Base-by-base conservation (phyloP, 2,888 invertebrate genomes). In the Caenorhabditis drosophilae region DNA sequence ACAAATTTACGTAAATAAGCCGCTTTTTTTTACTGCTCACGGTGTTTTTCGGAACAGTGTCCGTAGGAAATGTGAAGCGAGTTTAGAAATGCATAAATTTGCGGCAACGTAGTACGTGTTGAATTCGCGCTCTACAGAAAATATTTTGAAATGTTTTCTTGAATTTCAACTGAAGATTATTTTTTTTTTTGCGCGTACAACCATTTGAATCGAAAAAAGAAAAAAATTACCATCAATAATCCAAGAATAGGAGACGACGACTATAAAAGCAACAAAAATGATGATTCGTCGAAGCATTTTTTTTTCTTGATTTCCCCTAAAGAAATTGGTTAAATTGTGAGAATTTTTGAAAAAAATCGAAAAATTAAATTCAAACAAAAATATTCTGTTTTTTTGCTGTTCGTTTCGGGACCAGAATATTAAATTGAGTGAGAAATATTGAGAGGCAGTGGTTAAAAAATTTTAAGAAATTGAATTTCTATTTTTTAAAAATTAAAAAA, bases 191-290 rank as follows among this genome's bases (percentile, higher is more conserved):
- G n/a, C 16, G 12, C 36, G 12, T 40, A 31, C 12, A 6, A 31
- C 12, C 12, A 31, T 31, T 9, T 31, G 12, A 31, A 9, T 31
- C 7, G 31, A 9, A 9, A 6, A 6, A 9, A 31, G 31, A 9
- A 9, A 31, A 31, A 9, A 42, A 57, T 57, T 7, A 64, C 63
- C 63, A 36, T 64, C 58, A 15, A 64, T 55, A n/a, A 58, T 58
- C 63, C 63, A 64, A 11, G 58, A 50, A 31, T 52, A 22, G 6
- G 50, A 34, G 38, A 57, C 23, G 25, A 42, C 63, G 49, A 63
- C 6, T 15, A 63, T 26, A 25, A 41, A 35, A 57, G 25, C 15
- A 47, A 26, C 46, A 62, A 42, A 34, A n/a, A n/a, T n/a, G n/a
- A 46, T 22, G 31, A 3, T 20, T 6, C 40, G 31, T 4, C 31